Conservation (phyloP, 2,888 invertebrate genomes). For the Encarsia formosa region DNA sequence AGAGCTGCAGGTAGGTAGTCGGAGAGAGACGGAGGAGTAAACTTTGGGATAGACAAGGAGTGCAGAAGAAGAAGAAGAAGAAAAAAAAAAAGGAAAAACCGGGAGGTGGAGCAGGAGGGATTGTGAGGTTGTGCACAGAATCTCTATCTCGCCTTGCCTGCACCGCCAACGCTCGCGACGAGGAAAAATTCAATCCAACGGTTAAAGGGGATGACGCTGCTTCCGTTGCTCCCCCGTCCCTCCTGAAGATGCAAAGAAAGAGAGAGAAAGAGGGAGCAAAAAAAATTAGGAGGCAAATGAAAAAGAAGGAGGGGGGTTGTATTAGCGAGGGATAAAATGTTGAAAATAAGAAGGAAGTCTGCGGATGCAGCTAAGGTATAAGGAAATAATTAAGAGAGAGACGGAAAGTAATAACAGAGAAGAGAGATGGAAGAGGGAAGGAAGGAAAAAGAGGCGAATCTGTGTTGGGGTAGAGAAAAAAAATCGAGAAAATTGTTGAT, state of each 20-base stretch:
- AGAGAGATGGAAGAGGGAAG: conserved; percentile 4
- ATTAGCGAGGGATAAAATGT: conserved; percentile 22
- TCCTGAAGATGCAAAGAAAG: conserved; percentile 8
- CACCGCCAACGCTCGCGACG: conserved; percentile 2
- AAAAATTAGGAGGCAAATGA: conserved; percentile 22
- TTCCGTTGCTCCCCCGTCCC: neutral
- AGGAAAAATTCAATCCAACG: neutral
- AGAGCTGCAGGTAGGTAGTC: conserved; percentile 8
- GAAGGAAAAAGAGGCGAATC: neutral
- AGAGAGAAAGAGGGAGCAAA: neutral
- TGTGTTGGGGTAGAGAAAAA: neutral
- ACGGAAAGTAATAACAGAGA: conserved; percentile 10
- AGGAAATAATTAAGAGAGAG: conserved; percentile 24
- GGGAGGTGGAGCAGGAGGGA: conserved; percentile 24
- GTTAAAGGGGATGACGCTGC: neutral
- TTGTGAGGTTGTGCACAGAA: neutral
- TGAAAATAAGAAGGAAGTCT: conserved; percentile 10
- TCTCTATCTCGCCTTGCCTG: conserved; percentile 25
- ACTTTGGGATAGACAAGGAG: conserved; percentile 10
- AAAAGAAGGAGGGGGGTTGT: conserved; percentile 17
- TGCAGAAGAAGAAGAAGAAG: conserved; percentile 1
- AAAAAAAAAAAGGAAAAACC: conserved; percentile 25
- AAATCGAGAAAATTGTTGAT: no score
- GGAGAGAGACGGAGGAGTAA: conserved; percentile 11
- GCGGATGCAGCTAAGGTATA: neutral